phyloP scores from a whole-genome alignment of 2,888 invertebrate species.

The Oligia strigilis region DNA sequence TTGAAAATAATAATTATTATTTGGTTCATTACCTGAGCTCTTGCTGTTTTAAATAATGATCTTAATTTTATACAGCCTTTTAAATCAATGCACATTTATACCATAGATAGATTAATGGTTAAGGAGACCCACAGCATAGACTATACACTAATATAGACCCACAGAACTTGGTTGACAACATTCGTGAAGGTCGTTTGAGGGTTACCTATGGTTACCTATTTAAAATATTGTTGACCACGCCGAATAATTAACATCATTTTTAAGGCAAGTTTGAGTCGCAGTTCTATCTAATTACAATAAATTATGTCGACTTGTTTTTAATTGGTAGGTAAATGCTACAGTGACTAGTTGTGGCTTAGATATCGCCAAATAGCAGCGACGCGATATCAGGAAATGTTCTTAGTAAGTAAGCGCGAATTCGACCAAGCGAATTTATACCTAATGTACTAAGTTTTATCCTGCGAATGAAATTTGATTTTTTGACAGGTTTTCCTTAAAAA shows the following conservation, averaged over 20 bases:
- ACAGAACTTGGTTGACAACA: conserved; percentile 31
- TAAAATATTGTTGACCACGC: background rate
- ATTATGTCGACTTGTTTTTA: conserved; percentile 5
- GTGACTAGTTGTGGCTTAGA: no score
- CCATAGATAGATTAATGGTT: conserved; percentile 7
- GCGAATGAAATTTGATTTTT: background rate
- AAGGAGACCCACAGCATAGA: background rate
- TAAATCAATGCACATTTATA: background rate
- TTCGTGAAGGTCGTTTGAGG: conserved; percentile 23
- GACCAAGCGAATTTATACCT: background rate
- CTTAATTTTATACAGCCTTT: conserved; percentile 6
- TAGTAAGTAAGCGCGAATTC: background rate
- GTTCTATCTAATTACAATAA: conserved; percentile 4
- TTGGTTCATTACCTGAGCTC: no score
- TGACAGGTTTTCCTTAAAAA: background rate
- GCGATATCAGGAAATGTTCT: background rate
- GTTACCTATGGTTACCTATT: background rate
- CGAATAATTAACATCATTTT: conserved; percentile 7
- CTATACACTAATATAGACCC: background rate
- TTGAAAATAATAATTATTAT: no score
- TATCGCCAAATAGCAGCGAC: background rate
- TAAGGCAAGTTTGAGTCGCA: background rate
- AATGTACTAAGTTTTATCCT: background rate
- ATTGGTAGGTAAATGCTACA: background rate
- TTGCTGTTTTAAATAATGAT: conserved; percentile 15